Conservation (phyloP, 2,113 vertebrate species). For the Festucalex cinctus region DNA sequence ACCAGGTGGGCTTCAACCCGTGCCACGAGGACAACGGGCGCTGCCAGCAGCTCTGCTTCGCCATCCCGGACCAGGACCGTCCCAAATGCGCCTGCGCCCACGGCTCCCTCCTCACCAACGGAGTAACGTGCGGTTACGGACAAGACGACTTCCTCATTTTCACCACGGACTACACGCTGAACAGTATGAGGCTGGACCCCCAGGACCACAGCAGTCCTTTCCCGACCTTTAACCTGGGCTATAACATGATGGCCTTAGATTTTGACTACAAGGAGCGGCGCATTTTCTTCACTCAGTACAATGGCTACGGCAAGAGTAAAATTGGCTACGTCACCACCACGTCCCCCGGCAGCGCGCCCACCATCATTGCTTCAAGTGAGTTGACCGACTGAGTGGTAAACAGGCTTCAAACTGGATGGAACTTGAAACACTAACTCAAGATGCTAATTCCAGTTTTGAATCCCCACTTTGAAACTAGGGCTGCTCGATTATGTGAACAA, state of each 20-base stretch:
- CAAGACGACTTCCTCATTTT: slow-evolving; percentile 83
- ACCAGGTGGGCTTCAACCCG: slow-evolving; percentile 82
- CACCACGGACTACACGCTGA: slow-evolving; percentile 79
- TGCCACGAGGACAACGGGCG: slow-evolving; percentile 83
- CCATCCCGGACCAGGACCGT: slow-evolving; percentile 69
- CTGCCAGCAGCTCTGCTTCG: slow-evolving; percentile 89
- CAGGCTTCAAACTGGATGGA: no score
- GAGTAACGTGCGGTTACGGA: slow-evolving; percentile 81
- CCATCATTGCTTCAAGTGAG: slow-evolving; percentile 79
- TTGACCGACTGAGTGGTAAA: neutral
- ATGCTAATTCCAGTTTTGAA: no score
- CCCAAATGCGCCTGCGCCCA: slow-evolving; percentile 86
- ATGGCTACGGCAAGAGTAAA: slow-evolving; percentile 67
- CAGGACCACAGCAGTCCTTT: slow-evolving; percentile 82
- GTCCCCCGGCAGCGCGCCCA: slow-evolving; percentile 64
- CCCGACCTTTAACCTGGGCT: slow-evolving; percentile 70
- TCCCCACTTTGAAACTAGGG: no score
- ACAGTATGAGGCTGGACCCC: slow-evolving; percentile 81
- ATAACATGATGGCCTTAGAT: slow-evolving; percentile 75
- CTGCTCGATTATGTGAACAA: no score
- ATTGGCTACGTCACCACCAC: slow-evolving; percentile 81
- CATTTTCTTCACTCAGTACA: slow-evolving; percentile 83
- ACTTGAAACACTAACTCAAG: no score
- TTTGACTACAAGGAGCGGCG: slow-evolving; percentile 80
- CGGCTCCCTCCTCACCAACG: slow-evolving; percentile 77